Evolutionary conservation across 2,888 invertebrate genomes (phyloP), one percentile per base, ranked within the genome.

Genomic region (Stratiomys singularior): DNA sequence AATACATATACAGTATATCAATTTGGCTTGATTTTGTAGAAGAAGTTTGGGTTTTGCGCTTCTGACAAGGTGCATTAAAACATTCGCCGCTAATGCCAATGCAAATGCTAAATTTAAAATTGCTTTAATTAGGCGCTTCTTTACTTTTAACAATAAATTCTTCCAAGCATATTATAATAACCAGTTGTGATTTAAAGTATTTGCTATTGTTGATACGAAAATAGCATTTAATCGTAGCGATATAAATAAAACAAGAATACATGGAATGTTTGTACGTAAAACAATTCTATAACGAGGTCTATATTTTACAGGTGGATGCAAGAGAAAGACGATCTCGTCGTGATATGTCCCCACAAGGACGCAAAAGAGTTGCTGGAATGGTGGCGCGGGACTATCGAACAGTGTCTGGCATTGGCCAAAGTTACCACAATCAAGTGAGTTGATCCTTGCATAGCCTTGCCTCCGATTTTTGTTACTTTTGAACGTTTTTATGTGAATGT

Each of bases 281-380:
- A 13, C 15, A 23, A 63, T 63, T 23, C 11, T n/a, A 63, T n/a
- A n/a, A 63, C 18, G 15, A 0, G 11, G 25, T 56, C 15, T n/a
- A 11, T 56, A 56, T 18, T 56, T 80, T 80, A 83, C 87, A 90
- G 84, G 88, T 89, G 86, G 89, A 92, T 83, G 86, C 88, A 84
- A 91, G 91, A 82, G 91, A 93, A 82, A 90, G 94, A 84, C 91
- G 92, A 83, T 95, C 94, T 82, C 90, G 95, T 83, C 91, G 96
- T 83, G 96, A 96, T 86, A 93, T 94, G 91, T 95, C 95, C 79
- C 93, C 94, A 72, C 92, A 93, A 81, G 92, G 92, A 81, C 89
- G 93, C 81, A 92, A 93, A 83, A 88, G 92, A 82, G 89, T 92
- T 77, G 90, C 92, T 80, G 91, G 92, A 82, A 91, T 92, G 90